Base-by-base conservation (phyloP, 2,797 vertebrate genomes). In the Anguilla anguilla region DNA sequence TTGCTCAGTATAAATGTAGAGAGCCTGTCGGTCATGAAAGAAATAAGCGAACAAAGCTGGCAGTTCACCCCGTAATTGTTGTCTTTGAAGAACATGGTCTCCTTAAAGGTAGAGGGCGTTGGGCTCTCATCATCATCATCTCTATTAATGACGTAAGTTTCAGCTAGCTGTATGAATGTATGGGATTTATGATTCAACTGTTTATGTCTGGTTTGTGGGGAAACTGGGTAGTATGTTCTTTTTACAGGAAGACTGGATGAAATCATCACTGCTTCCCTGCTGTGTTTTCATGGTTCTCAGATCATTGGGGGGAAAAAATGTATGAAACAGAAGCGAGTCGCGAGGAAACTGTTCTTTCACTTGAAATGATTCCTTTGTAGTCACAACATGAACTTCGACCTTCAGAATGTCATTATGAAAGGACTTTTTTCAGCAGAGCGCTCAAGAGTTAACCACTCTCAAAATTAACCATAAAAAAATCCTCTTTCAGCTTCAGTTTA, bases 361-460 rank as follows among this genome's bases (percentile, higher is more conserved):
- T 43, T 82, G 1, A 25, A n/a, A 82, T 10, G 22, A 0, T n/a
- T n/a, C 22, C 22, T 22, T 51, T 79, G 6, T 57, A 51, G 87
- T 86, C 85, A 85, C 77, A 86, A 82, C 69, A 88, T 87, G 82
- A 79, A 69, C 82, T 86, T 79, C 83, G 31, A 9, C 69, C 6
- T 6, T 46, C 61, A 15, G 7, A 31, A 19, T 49, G 1, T 61
- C 84, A 55, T 43, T 43, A 11, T 51, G 77, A 81, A 25, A 49
- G 19, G 17, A 49, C 17, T 46, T 49, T 43, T n/a, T 46, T 6
- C 39, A 81, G 81, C n/a, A 83, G 46, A 82, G 79, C 3, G 25
- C 22, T 13, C 46, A 49, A 49, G 10, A 25, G 35, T 46, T 49
- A 22, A 82, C 79, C 79, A 51, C 35, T 13, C 79, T 51, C 43